phyloP scores from a whole-genome alignment of 2,113 vertebrate species.

The Sylvilagus bachmani region DNA sequence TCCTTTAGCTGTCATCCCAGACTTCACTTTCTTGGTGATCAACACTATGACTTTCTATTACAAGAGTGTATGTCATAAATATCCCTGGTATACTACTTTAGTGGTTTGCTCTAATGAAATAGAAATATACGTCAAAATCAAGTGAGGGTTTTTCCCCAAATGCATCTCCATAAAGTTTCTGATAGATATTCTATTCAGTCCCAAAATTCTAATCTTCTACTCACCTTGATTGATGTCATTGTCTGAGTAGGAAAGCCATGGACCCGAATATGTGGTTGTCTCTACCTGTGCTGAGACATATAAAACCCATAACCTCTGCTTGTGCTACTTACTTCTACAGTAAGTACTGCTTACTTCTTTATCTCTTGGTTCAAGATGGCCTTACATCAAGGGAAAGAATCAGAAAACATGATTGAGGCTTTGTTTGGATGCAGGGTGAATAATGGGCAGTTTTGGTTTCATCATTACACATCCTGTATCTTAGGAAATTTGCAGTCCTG shows the following conservation, averaged over 20 bases:
- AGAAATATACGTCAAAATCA: neutral
- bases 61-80: neutral
- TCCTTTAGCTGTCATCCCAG: neutral
- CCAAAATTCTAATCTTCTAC: neutral
- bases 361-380: neutral
- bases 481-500: neutral
- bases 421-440: neutral
- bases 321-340: neutral
- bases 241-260: neutral
- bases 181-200: neutral
- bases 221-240: neutral
- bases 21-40: neutral
- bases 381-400: neutral
- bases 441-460: neutral
- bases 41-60: neutral
- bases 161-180: neutral
- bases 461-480: neutral
- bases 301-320: neutral
- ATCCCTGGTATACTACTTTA: neutral
- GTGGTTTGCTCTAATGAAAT: neutral
- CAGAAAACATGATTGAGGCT: neutral
- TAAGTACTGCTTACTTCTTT: neutral
- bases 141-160: neutral
- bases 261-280: neutral
- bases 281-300: neutral